Evolutionary conservation across 2,888 invertebrate genomes (phyloP), one percentile per base, ranked within the genome.

Genomic region (Tetranychus piercei): DNA sequence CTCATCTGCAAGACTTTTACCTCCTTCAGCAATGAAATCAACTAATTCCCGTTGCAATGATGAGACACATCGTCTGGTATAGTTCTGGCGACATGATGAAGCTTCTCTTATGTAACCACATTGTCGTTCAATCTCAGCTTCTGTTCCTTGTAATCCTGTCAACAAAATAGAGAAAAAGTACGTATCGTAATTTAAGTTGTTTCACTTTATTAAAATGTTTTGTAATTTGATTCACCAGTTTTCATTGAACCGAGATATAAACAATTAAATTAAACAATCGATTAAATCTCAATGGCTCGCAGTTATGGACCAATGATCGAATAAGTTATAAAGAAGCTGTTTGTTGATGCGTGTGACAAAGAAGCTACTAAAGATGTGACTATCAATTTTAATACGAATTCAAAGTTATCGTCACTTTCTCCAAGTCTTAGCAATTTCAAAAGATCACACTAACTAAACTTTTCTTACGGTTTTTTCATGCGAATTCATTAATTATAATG

Each of bases 31-130:
- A 9, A 78, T 74, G 66, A 79, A 79, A 34, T 75, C 73, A 3
- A 79, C 75, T n/a, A 79, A 71, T 72, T 78, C 78, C n/a, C 78
- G 71, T 44, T 79, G 79, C 0, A 79, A 73, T 1, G 78, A 78
- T 2, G 79, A 79, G 72, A 77, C 72, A 69, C 79, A 79, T 20
- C 78, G 74, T 6, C 75, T 45, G 18, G 78, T 78, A 71, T 77
- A 78, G 45, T 78, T 78, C 11, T 73, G 73, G 23, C 78, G 77
- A 45, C 78, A 78, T 18, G 76, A 74, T n/a, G 78, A 77, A n/a
- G 78, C 78, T 70, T 78, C 78, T 20, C 76, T 75, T 8, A 78
- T 75, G 71, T 78, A 78, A 8, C 77, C 77, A 76, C 79, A 79
- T 72, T 79, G 79, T 44, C 77, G 73, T 69, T 78, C 76, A 64